phyloP scores from a whole-genome alignment of 1,140 invertebrate species.

The Argopecten irradians region DNA sequence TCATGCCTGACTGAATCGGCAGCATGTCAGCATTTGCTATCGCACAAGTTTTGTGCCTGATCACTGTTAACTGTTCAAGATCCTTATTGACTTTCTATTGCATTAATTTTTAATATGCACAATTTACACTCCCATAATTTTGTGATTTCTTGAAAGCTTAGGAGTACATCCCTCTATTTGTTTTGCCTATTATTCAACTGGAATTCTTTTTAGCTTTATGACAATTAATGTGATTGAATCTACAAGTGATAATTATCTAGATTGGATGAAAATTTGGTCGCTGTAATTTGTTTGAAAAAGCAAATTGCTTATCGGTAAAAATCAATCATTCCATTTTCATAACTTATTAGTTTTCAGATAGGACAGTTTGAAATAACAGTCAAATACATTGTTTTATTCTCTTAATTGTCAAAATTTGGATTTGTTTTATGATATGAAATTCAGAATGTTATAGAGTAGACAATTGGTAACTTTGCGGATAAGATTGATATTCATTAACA shows the following conservation, averaged over 20 bases:
- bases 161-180: neutral
- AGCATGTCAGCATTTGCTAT: slow-evolving; percentile 1
- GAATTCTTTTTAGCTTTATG: neutral
- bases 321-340: neutral
- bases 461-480: neutral
- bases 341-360: neutral
- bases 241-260: neutral
- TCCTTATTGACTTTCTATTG: neutral
- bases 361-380: no score
- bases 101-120: neutral
- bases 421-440: no score
- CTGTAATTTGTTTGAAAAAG: no score
- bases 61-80: neutral
- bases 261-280: neutral
- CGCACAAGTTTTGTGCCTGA: neutral
- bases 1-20: neutral
- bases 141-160: neutral
- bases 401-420: no score
- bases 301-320: neutral
- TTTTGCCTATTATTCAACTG: neutral
- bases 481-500: neutral
- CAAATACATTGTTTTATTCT: no score
- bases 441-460: neutral
- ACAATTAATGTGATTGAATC: neutral
- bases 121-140: neutral